phyloP scores from a whole-genome alignment of 2,113 vertebrate species.

The Grus americana region DNA sequence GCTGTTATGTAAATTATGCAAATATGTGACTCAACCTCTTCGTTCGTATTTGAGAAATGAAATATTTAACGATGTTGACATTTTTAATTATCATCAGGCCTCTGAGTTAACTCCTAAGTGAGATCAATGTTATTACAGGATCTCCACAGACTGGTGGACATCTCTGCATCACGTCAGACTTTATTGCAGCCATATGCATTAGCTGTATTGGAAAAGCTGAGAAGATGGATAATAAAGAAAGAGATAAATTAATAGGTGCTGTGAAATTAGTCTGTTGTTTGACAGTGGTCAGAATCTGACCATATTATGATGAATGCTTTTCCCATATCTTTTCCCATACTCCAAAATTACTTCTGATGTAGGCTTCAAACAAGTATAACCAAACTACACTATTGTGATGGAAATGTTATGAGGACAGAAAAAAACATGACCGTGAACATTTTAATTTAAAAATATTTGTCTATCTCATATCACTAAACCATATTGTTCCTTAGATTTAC shows the following conservation, averaged over 20 bases:
- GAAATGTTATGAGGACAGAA: neutral
- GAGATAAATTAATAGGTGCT: neutral
- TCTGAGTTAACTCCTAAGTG: conserved; percentile 26
- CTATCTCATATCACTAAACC: neutral
- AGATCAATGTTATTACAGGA: neutral
- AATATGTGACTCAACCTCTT: conserved; percentile 38
- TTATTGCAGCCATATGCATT: neutral
- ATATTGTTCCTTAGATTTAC: neutral
- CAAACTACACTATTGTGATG: neutral
- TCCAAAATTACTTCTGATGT: neutral
- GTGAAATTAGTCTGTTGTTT: neutral
- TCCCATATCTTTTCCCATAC: neutral
- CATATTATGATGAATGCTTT: neutral
- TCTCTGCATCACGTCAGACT: neutral
- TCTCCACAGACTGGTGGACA: neutral
- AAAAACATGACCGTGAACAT: neutral
- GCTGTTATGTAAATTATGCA: conserved; percentile 51
- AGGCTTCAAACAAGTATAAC: neutral
- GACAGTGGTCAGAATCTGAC: neutral
- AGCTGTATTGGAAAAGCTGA: neutral
- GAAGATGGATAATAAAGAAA: neutral
- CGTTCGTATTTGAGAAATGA: conserved; percentile 2
- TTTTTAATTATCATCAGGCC: conserved; percentile 48
- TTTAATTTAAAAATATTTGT: neutral
- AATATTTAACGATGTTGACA: conserved; percentile 64